phyloP scores from a whole-genome alignment of 1,140 invertebrate genomes.

The Temnothorax nylanderi region DNA sequence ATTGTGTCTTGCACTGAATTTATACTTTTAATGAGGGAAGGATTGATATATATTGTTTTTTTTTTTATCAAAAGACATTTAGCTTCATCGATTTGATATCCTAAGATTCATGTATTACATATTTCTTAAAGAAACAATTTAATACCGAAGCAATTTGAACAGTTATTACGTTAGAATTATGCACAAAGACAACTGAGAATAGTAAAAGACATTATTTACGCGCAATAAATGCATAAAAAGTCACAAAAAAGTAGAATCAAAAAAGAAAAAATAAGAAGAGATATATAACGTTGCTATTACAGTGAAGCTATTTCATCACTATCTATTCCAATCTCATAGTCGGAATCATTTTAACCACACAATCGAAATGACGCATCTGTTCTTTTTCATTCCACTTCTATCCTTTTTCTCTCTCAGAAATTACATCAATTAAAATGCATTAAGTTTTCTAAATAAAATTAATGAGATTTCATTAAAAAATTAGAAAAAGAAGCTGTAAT shows the following conservation, averaged over 20 bases:
- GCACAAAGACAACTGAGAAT: neutral
- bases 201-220: neutral
- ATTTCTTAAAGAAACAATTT: neutral
- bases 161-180: too few relatives aligned
- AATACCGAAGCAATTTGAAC: neutral
- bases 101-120: neutral
- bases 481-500: slow-evolving; percentile 3
- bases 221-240: slow-evolving; percentile 4
- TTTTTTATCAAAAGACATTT: neutral
- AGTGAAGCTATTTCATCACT: neutral
- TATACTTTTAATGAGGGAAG: neutral
- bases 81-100: neutral
- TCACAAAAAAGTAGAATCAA: neutral
- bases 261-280: neutral
- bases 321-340: neutral
- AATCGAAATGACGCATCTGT: neutral
- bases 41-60: neutral
- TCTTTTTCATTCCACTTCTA: neutral
- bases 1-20: neutral
- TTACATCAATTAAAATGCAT: neutral
- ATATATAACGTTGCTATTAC: neutral
- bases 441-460: neutral
- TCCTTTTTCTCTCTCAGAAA: neutral
- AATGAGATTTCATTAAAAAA: neutral
- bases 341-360: neutral